Evolutionary conservation across 2,888 invertebrate species (phyloP).

Genomic region (Cosmia trapezina): DNA sequence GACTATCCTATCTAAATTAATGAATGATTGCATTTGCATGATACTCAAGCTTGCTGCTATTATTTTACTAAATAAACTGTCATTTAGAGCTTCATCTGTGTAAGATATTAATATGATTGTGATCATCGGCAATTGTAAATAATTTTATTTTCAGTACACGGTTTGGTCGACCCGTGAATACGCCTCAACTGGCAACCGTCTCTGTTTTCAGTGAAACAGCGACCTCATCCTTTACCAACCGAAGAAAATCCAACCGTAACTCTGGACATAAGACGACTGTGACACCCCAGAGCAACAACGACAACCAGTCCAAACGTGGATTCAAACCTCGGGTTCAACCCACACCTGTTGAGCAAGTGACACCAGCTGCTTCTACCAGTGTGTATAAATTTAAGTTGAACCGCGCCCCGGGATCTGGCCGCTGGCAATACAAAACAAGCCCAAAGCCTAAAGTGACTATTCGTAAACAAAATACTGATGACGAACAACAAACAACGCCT

Average conservation of each 20-base stretch:
- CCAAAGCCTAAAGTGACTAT: slow-evolving; percentile 96
- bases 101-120: slow-evolving; percentile 31
- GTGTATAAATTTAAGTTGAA: slow-evolving; percentile 95
- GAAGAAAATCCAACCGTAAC: slow-evolving; percentile 88
- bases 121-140: slow-evolving; percentile 65
- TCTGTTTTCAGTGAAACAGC: slow-evolving; percentile 92
- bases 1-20: slow-evolving; percentile 60
- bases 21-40: slow-evolving; percentile 44
- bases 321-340: slow-evolving; percentile 93
- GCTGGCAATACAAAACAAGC: slow-evolving; percentile 97
- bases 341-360: slow-evolving; percentile 89
- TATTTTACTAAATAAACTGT: background rate
- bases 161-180: slow-evolving; percentile 86
- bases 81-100: slow-evolving; percentile 2
- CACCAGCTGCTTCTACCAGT: slow-evolving; percentile 89
- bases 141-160: slow-evolving; percentile 87
- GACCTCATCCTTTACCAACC: slow-evolving; percentile 87
- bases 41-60: slow-evolving; percentile 33
- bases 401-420: slow-evolving; percentile 95
- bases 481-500: slow-evolving; percentile 87
- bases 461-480: slow-evolving; percentile 92
- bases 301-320: slow-evolving; percentile 89
- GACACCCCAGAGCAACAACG: slow-evolving; percentile 83
- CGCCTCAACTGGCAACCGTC: slow-evolving; percentile 91
- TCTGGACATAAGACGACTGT: slow-evolving; percentile 84